Percentiles rank a stretch among this genome's conserved stretches.
Evolutionary conservation across 2,888 invertebrate genomes (phyloP).

Genomic region (Iphiclides podalirius): DNA sequence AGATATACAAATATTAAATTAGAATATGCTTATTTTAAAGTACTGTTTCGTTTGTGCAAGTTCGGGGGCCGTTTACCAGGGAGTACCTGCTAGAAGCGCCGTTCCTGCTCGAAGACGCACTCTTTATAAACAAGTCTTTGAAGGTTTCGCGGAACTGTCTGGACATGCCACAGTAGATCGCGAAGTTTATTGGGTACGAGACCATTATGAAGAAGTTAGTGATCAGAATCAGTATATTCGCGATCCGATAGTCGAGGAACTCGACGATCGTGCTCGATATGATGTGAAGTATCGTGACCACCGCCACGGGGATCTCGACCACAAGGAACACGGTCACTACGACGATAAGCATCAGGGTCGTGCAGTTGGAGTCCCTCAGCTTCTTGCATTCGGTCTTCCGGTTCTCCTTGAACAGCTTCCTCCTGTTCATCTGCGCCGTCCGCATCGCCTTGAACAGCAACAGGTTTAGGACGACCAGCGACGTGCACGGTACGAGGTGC

Average conservation of each 20-base stretch:
- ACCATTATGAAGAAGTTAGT: conserved; percentile 95
- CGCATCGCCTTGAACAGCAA: conserved; percentile 92
- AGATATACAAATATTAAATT: too few species aligned
- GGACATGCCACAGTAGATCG: conserved; percentile 98
- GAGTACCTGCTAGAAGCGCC: conserved; percentile 89
- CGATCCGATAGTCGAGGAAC: conserved; percentile 87
- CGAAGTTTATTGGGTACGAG: conserved; percentile 97
- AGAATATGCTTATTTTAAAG: conserved; percentile 68
- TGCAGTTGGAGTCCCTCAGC: conserved; percentile 89
- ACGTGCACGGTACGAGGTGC: conserved; percentile 92
- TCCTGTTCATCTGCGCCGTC: conserved; percentile 88
- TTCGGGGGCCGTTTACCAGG: conserved; percentile 89
- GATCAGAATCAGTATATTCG: conserved; percentile 88
- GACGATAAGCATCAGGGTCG: conserved; percentile 92
- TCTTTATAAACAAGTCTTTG: conserved; percentile 88
- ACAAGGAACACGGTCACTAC: conserved; percentile 91
- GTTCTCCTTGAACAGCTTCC: conserved; percentile 87
- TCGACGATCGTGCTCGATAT: conserved; percentile 86
- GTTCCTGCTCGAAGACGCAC: conserved; percentile 81
- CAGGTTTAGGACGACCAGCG: conserved; percentile 92
- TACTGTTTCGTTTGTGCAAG: conserved; percentile 91
- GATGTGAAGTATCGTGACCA: conserved; percentile 91
- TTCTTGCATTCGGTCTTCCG: conserved; percentile 89
- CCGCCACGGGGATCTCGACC: conserved; percentile 91
- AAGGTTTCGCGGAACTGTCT: conserved; percentile 96